A percentile compares a stretch with the other conserved stretches of the same genome.
These are phyloP conservation scores for Nomada fabriciana DNA, from an alignment of 2,888 invertebrate genomes.

Conservation along the genomic window DNA sequence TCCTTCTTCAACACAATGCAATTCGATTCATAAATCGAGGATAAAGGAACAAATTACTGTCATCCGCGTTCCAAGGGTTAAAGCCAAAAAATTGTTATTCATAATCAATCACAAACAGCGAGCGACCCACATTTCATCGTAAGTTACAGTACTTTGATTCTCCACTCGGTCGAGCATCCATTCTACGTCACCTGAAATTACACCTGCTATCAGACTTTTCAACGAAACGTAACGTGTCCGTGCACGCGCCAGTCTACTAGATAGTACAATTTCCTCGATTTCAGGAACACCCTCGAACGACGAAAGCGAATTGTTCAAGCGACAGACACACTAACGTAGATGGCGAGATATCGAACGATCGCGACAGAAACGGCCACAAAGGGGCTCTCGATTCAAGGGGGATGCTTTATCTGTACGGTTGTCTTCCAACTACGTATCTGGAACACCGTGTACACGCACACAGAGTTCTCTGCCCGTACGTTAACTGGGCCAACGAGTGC, in stretches of 20 bases:
- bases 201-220: neutral
- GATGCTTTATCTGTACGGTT: slow-evolving; percentile 17
- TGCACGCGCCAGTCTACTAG: neutral
- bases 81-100: too few relatives aligned
- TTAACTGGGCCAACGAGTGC: slow-evolving; percentile 52
- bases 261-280: neutral
- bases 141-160: neutral
- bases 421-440: slow-evolving; percentile 27
- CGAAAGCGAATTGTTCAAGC: slow-evolving; percentile 9
- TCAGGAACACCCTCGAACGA: neutral
- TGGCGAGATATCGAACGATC: slow-evolving; percentile 22
- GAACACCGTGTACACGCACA: slow-evolving; percentile 22
- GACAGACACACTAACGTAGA: neutral
- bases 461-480: slow-evolving; percentile 37
- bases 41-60: too few relatives aligned
- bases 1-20: too few relatives aligned
- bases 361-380: slow-evolving; percentile 32
- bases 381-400: slow-evolving; percentile 18
- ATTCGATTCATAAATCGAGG: too few relatives aligned
- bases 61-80: too few relatives aligned
- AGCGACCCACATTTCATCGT: neutral
- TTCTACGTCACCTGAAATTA: neutral
- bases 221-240: too few relatives aligned
- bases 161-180: neutral
- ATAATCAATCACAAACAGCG: neutral